Conservation (phyloP, 1,140 invertebrate species). For the Papilio aristodemus region DNA sequence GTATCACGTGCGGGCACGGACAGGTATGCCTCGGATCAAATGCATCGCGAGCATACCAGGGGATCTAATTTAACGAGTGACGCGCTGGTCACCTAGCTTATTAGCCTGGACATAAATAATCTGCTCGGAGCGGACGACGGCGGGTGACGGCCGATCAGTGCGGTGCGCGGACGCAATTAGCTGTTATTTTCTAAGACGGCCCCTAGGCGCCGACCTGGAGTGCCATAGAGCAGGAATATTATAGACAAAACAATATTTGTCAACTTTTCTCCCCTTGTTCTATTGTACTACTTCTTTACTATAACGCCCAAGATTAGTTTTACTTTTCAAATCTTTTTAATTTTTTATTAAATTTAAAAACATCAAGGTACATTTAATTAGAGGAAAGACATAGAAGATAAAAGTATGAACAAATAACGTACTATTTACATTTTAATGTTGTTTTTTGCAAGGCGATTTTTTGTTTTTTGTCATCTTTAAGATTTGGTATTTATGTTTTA, state of each 20-base stretch:
- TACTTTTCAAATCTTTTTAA: too few species aligned
- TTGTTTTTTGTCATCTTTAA: too few species aligned
- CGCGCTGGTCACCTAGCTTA: constrained; percentile 39
- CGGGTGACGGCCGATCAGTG: constrained; percentile 36
- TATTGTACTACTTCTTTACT: too few species aligned
- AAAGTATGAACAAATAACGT: too few species aligned
- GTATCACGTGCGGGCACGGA: not conserved
- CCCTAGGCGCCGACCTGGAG: constrained; percentile 29
- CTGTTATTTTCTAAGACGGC: constrained; percentile 33
- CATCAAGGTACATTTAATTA: too few species aligned
- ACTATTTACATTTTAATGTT: too few species aligned
- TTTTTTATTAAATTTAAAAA: too few species aligned
- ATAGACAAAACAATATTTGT: not conserved
- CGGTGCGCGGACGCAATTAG: constrained; percentile 37
- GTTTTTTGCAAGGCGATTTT: too few species aligned
- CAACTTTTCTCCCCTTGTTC: not conserved
- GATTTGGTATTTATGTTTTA: too few species aligned
- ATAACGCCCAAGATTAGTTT: too few species aligned
- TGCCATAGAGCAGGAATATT: not conserved
- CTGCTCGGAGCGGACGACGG: constrained; percentile 18
- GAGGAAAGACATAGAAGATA: too few species aligned
- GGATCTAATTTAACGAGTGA: constrained; percentile 38
- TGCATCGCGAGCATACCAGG: constrained; percentile 32
- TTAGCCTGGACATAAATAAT: constrained; percentile 41
- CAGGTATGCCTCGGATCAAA: constrained; percentile 36